Evolutionary conservation across 2,888 invertebrate species (phyloP), one percentile per base, ranked within the genome.

Genomic region (Callyntrura guangdongensis): DNA sequence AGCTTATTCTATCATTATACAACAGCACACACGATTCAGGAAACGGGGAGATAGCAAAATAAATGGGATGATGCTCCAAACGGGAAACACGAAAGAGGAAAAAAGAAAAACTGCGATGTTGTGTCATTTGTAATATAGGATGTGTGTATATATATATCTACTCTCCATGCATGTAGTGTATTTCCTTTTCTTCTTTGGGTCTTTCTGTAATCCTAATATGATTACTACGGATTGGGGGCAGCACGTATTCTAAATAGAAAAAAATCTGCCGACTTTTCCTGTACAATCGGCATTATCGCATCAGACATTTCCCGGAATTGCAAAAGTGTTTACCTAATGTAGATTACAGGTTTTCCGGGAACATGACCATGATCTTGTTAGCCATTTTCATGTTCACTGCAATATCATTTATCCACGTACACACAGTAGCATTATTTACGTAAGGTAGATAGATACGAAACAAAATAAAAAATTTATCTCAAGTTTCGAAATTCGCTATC

Each of bases 281-380:
- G 14, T 49, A 14, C 49, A 47, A 14, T 81, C 36, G 59, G 59
- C 27, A 22, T 77, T 77, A 77, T 77, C 4, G 53, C 17, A 81
- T 45, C 61, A 11, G 61, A 61, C 36, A 61, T 81, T 81, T 11
- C 12, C 61, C 20, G 17, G 59, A 81, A 81, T 81, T 61, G 61
- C 45, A 17, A 56, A 36, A 61, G 59, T 81, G 36, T 81, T 81
- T 81, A 81, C 36, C 9, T 81, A 59, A 61, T 61, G 45, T 59
- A 61, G 81, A 81, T 81, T 81, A 81, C 59, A 20, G 12, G 59
- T 61, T 81, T 81, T 45, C 81, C 17, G 81, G 81, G 36, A 81
- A 72, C 72, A 69, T 56, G 85, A 67, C 85, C 85, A 72, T 85
- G 85, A 85, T 85, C 85, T 85, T 85, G 72, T 72, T 85, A 83